These are phyloP conservation scores for Aspidoscelis tigris DNA, from an alignment of 2,113 vertebrate genomes.

Conservation along the genomic window DNA sequence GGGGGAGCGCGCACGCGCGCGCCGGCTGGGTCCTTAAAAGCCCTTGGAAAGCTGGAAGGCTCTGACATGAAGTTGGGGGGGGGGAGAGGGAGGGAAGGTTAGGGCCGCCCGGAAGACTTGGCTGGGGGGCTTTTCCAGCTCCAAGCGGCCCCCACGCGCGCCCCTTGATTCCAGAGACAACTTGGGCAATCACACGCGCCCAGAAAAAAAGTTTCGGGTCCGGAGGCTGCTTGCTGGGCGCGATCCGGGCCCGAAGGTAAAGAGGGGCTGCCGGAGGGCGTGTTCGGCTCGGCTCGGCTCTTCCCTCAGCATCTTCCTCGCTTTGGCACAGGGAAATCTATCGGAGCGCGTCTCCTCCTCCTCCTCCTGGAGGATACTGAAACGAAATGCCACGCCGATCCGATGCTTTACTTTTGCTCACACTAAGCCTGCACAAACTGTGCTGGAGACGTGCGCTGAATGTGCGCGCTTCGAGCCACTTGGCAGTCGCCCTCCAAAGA, in stretches of 20 bases:
- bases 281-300: neutral
- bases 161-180: too few species aligned
- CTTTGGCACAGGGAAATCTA: conserved; percentile 30
- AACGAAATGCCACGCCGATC: conserved; percentile 68
- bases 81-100: too few species aligned
- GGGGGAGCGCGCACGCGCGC: neutral
- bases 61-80: neutral
- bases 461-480: conserved; percentile 61
- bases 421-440: conserved; percentile 74
- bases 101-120: neutral
- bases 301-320: neutral
- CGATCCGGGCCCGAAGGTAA: neutral
- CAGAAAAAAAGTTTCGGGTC: neutral
- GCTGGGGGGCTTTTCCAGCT: neutral
- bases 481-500: conserved; percentile 31
- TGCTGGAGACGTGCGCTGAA: conserved; percentile 66
- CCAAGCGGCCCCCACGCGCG: neutral
- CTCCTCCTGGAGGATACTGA: conserved; percentile 56
- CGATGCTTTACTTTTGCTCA: conserved; percentile 71
- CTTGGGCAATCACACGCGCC: neutral
- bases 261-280: neutral
- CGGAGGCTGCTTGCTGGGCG: neutral
- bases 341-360: conserved; percentile 19
- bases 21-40: neutral
- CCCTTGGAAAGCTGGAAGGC: neutral